Conservation (phyloP, 2,113 vertebrate genomes). For the Vombatus ursinus region DNA sequence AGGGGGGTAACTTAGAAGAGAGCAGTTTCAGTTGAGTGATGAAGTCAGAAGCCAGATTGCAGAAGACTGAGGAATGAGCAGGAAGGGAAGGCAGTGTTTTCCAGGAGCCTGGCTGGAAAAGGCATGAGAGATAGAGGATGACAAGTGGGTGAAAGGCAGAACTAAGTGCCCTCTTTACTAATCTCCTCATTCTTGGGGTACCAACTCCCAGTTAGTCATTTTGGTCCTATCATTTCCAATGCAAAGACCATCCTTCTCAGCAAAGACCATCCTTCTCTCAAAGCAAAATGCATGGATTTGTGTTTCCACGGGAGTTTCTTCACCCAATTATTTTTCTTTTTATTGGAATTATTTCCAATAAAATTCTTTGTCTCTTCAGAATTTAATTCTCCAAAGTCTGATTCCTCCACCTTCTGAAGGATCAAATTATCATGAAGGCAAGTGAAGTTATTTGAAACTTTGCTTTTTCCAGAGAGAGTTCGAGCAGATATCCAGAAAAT, state of each 20-base stretch:
- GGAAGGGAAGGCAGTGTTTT: background rate
- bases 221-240: background rate
- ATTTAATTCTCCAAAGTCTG: background rate
- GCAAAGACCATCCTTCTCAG: background rate
- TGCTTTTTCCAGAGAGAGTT: background rate
- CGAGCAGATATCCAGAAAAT: background rate
- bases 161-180: background rate
- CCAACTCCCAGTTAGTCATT: background rate
- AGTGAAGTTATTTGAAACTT: background rate
- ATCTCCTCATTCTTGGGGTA: background rate
- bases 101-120: background rate
- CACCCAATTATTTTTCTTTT: background rate
- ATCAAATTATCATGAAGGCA: background rate
- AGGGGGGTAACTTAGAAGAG: background rate
- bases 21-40: background rate
- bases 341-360: background rate
- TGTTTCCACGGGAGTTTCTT: background rate
- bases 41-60: background rate
- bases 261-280: too few species aligned
- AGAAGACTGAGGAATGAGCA: background rate
- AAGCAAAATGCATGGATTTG: background rate
- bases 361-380: background rate
- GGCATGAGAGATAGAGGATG: background rate
- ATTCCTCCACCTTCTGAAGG: background rate
- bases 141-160: background rate